Evolutionary conservation across 1,140 invertebrate species (phyloP), one percentile per base, ranked within the genome.

Genomic region (Pogonomyrmex californicus): DNA sequence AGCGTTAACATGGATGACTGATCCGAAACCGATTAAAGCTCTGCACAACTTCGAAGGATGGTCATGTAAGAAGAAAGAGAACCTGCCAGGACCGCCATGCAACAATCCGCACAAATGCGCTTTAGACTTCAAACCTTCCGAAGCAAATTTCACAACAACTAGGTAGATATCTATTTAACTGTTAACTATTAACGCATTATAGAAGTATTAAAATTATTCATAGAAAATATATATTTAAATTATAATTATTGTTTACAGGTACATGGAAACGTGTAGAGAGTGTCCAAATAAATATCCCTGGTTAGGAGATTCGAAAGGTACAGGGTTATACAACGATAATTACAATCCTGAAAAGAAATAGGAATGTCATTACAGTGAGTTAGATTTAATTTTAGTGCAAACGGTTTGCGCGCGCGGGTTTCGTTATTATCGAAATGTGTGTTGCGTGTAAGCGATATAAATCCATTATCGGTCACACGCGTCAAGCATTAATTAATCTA

Each of bases 241-340:
- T 9, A 82, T 1, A 23, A 23, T 54, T 62, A 85, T 56, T 85
- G 14, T 94, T 87, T 92, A 56, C 87, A 97, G 98, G 92, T 99
- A 99, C 93, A 97, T 99, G 96, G 97, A 98, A 93, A 98, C 98
- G 2, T 99, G 98, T 93, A 96, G 95, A 68, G 97, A 98, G 85
- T 99, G 98, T 93, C 98, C 98, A 41, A 97, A 97, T 85, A 97
- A 97, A 94, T 98, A 98, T 94, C 98, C 98, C 5, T 98, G 98
- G 98, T 93, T 98, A 14, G 98, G 98, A 51, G 98, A 99, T 94
- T 97, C 98, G 1, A 97, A 97, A 92, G 98, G 98, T 86, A 97
- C 97, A 68, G 98, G 98, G 5, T 96, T 97, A 81, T 95, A 96
- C 60, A 97, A 96, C 86, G 98, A 98, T 89, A 98, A 97, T 93